These are phyloP conservation scores for Netelia virgata DNA, from an alignment of 2,888 invertebrate genomes.

Conservation along the genomic window DNA sequence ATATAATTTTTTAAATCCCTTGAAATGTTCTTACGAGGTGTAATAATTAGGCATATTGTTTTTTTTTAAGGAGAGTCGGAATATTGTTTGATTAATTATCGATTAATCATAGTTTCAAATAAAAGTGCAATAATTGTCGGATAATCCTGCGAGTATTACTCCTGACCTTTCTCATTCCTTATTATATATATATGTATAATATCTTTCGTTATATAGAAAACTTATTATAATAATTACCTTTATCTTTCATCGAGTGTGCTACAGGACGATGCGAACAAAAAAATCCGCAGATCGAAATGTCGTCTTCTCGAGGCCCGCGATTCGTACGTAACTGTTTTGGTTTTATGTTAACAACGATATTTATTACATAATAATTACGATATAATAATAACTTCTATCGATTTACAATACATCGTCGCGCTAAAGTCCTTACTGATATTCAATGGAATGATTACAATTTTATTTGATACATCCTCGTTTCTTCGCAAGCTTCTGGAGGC, in stretches of 20 bases:
- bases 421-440: conserved; percentile 82
- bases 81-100: conserved; percentile 9
- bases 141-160: no score
- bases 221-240: background rate
- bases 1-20: no score
- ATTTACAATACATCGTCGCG: conserved; percentile 84
- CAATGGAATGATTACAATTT: conserved; percentile 83
- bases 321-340: conserved; percentile 24
- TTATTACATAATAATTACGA: conserved; percentile 85
- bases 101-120: no score
- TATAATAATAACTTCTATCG: conserved; percentile 84
- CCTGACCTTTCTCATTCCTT: no score
- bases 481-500: conserved; percentile 77
- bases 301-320: background rate
- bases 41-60: no score
- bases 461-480: conserved; percentile 81
- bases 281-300: conserved; percentile 15
- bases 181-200: no score
- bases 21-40: no score
- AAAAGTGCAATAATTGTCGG: no score
- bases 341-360: conserved; percentile 85
- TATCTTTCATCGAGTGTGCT: background rate
- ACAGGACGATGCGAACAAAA: background rate
- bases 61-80: background rate
- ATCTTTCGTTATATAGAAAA: no score